Conservation (phyloP, 2,113 vertebrate genomes). For the Lota lota region DNA sequence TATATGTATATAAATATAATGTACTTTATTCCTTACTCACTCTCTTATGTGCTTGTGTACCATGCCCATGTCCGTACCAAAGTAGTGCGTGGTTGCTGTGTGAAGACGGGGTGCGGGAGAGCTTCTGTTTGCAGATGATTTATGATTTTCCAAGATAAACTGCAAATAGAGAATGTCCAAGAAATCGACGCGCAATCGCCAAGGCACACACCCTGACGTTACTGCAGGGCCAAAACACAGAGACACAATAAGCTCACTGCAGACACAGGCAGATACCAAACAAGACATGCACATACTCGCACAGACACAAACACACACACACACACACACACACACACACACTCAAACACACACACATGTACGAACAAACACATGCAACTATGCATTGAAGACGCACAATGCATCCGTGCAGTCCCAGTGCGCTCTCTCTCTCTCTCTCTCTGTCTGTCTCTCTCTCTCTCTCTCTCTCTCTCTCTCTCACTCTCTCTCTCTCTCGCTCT, state of each 20-base stretch:
- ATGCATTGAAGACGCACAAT: slow-evolving; percentile 16
- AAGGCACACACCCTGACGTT: slow-evolving; percentile 52
- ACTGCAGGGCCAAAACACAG: slow-evolving; percentile 55
- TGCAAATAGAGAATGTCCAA: slow-evolving; percentile 65
- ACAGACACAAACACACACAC: slow-evolving; percentile 14
- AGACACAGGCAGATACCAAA: slow-evolving; percentile 3
- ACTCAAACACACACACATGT: neutral
- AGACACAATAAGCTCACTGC: slow-evolving; percentile 37
- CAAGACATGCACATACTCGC: slow-evolving; percentile 19
- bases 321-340: slow-evolving; percentile 5
- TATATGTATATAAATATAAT: neutral
- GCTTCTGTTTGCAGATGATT: slow-evolving; percentile 50
- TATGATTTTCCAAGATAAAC: slow-evolving; percentile 62
- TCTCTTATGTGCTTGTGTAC: slow-evolving; percentile 23
- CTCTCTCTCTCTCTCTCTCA: too few relatives aligned
- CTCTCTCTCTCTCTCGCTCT: too few relatives aligned
- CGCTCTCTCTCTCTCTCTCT: neutral
- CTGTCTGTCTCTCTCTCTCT: too few relatives aligned
- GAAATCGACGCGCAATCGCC: slow-evolving; percentile 56
- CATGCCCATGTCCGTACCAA: slow-evolving; percentile 31
- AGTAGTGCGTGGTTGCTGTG: slow-evolving; percentile 19
- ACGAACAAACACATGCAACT: slow-evolving; percentile 13
- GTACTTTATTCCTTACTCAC: slow-evolving; percentile 14
- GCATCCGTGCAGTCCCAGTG: too few relatives aligned
- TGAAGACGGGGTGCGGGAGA: slow-evolving; percentile 18